Conservation (phyloP, 1,140 invertebrate species). For the Plectrocnemia conspersa region DNA sequence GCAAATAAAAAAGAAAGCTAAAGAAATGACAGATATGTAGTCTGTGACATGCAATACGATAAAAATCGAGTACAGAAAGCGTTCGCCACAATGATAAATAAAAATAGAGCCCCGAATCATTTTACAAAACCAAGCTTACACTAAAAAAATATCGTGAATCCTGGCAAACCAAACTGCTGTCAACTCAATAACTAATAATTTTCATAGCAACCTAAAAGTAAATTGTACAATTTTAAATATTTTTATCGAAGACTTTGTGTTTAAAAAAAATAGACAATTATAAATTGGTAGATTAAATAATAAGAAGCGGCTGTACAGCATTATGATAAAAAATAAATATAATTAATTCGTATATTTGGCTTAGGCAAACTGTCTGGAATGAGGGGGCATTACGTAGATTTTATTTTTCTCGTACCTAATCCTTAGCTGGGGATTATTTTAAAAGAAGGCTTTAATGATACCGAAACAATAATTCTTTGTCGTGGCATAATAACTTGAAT, state of each 20-base stretch:
- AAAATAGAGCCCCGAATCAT: too few relatives aligned
- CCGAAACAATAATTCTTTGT: conserved; percentile 33
- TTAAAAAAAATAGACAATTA: conserved; percentile 4
- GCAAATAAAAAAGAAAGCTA: too few relatives aligned
- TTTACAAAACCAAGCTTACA: too few relatives aligned
- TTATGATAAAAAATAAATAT: conserved; percentile 8
- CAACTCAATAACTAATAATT: too few relatives aligned
- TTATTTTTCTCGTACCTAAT: conserved; percentile 18
- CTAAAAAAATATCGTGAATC: too few relatives aligned
- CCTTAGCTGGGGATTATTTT: conserved; percentile 30
- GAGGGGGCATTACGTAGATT: conserved; percentile 1
- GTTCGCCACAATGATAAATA: too few relatives aligned
- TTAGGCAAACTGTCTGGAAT: conserved; percentile 21
- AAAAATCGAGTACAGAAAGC: too few relatives aligned
- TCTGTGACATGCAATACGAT: too few relatives aligned
- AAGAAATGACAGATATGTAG: too few relatives aligned
- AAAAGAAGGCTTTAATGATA: conserved; percentile 30
- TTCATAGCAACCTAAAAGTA: too few relatives aligned
- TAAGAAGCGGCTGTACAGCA: conserved; percentile 17
- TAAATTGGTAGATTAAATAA: conserved; percentile 25
- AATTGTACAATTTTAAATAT: too few relatives aligned
- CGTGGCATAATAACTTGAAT: conserved; percentile 31
- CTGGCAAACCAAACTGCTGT: too few relatives aligned
- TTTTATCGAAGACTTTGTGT: neutral
- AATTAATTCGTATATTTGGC: conserved; percentile 17